A percentile compares a stretch with the other conserved stretches of the same genome.
Conservation (phyloP, 2,797 vertebrate genomes). For the Ibycter americanus region DNA sequence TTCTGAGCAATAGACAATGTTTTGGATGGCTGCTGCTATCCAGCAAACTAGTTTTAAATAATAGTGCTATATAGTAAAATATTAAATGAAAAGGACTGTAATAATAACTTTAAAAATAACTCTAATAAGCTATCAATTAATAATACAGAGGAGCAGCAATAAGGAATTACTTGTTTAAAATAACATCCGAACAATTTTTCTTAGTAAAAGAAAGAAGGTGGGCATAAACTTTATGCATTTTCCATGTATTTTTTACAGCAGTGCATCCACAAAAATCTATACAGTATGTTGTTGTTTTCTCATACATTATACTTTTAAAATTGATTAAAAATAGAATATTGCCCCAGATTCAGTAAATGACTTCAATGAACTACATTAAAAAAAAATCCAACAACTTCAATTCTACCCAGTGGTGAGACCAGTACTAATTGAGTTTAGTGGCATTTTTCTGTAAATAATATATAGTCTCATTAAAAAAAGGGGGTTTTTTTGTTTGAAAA, state of each 20-base stretch:
- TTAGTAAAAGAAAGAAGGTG: not conserved
- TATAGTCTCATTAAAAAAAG: conserved; percentile 39
- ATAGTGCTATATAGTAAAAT: not conserved
- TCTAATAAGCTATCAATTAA: conserved; percentile 64
- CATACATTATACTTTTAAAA: not conserved
- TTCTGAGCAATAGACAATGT: not conserved
- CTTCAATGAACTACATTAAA: not conserved
- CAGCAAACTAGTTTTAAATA: not conserved
- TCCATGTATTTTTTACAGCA: not conserved
- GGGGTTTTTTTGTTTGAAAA: conserved; percentile 42
- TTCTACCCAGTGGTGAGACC: not conserved
- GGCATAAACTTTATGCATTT: not conserved
- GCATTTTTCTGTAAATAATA: conserved; percentile 49
- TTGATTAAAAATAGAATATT: conserved; percentile 33
- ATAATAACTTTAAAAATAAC: conserved; percentile 45
- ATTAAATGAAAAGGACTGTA: conserved; percentile 5
- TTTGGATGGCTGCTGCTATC: not conserved
- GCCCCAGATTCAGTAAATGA: conserved; percentile 20
- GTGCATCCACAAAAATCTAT: not conserved
- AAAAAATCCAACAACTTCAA: not conserved
- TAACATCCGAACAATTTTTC: conserved; percentile 18
- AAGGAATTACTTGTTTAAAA: conserved; percentile 32
- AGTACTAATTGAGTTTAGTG: conserved; percentile 22
- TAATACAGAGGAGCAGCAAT: not conserved
- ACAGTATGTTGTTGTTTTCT: not conserved